phyloP scores from a whole-genome alignment of 2,888 invertebrate genomes.

The Nomada goodeniana region DNA sequence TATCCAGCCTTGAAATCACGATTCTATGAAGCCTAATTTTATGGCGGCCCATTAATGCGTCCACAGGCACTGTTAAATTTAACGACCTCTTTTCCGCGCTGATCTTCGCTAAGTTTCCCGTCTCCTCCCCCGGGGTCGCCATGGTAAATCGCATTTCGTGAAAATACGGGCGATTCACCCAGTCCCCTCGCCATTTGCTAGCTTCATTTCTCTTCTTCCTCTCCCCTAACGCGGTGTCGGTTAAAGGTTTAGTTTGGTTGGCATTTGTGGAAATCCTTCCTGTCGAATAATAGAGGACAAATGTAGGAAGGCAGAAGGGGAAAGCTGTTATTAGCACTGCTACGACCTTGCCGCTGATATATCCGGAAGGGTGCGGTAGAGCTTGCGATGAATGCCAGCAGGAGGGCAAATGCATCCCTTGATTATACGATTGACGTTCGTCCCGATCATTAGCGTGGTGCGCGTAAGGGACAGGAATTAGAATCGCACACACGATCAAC shows the following conservation, averaged over 20 bases:
- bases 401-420: slow-evolving; percentile 79
- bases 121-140: neutral
- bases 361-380: slow-evolving; percentile 82
- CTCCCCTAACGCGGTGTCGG: neutral
- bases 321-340: slow-evolving; percentile 58
- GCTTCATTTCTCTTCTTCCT: neutral
- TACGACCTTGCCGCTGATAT: slow-evolving; percentile 75
- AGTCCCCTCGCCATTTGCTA: neutral
- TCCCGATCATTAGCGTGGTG: slow-evolving; percentile 50
- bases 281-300: slow-evolving; percentile 44
- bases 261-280: slow-evolving; percentile 33
- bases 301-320: slow-evolving; percentile 29
- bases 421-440: slow-evolving; percentile 77
- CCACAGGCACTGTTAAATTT: slow-evolving; percentile 47
- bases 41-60: slow-evolving; percentile 42
- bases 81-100: slow-evolving; percentile 37
- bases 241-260: slow-evolving; percentile 12
- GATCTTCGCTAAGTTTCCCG: slow-evolving; percentile 12
- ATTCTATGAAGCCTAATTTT: slow-evolving; percentile 43
- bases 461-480: slow-evolving; percentile 30
- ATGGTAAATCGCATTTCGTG: slow-evolving; percentile 29
- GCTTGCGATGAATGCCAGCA: slow-evolving; percentile 75
- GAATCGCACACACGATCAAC: neutral
- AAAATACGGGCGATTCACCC: slow-evolving; percentile 32
- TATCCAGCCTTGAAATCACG: neutral